Conservation (phyloP, 2,888 invertebrate genomes). For the Monochamus alternatus region DNA sequence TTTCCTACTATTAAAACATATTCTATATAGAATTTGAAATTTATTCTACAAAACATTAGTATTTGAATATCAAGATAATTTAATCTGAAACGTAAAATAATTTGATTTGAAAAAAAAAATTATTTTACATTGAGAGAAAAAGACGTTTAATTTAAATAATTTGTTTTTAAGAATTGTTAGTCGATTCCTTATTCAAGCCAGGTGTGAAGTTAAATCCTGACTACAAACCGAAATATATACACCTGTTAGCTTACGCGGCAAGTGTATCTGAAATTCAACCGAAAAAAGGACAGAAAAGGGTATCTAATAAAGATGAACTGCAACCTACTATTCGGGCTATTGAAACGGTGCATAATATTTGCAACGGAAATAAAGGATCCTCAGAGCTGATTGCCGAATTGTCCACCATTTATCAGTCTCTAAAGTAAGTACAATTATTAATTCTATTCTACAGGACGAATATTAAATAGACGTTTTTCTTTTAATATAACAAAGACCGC, state of each 20-base stretch:
- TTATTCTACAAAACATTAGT: too few species aligned
- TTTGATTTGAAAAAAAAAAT: too few species aligned
- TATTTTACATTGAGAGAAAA: too few species aligned
- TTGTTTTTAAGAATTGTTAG: slow-evolving; percentile 78
- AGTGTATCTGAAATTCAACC: slow-evolving; percentile 90
- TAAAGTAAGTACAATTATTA: slow-evolving; percentile 75
- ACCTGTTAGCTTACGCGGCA: slow-evolving; percentile 93
- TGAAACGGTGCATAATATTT: slow-evolving; percentile 94
- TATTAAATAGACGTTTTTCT: too few species aligned
- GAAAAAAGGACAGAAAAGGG: slow-evolving; percentile 79
- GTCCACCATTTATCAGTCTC: slow-evolving; percentile 90
- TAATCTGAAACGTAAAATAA: not conserved
- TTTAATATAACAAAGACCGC: too few species aligned
- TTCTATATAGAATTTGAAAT: too few species aligned
- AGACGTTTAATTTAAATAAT: not conserved
- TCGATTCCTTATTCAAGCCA: slow-evolving; percentile 94
- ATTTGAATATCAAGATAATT: not conserved
- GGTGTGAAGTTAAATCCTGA: slow-evolving; percentile 97
- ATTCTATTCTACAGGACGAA: too few species aligned
- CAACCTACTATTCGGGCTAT: slow-evolving; percentile 93
- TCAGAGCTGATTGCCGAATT: slow-evolving; percentile 95
- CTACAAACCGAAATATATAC: slow-evolving; percentile 97
- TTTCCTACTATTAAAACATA: too few species aligned
- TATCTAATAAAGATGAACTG: slow-evolving; percentile 89
- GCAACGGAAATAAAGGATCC: slow-evolving; percentile 92